Base-by-base conservation (phyloP, 1,140 invertebrate species). In the Drosophila paulistorum region DNA sequence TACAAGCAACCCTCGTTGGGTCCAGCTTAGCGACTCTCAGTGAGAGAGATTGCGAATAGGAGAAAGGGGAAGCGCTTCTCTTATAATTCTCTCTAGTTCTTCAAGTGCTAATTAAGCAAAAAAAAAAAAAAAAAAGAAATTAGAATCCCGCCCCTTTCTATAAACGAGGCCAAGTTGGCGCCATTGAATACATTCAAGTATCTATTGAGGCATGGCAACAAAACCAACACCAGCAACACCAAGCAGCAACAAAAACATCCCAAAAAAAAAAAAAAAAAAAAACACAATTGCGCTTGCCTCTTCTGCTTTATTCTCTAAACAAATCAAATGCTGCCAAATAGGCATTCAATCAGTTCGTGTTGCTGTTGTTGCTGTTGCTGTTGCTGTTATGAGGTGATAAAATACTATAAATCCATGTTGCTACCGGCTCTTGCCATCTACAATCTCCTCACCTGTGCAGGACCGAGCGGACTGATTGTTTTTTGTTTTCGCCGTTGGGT, bases 91-190 rank as follows among this genome's bases (percentile, higher is more conserved):
- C 17, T 48, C 23, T 42, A 41, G 64, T 74, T 85, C 81, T 87
- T 77, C 78, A 75, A 77, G 83, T 77, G 79, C 79, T 90, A 90
- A 90, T 86, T 86, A 86, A 86, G 76, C 72, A 85, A 90, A 85
- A 76, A 51, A 51, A 23, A 51, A 20, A 51, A 20, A 51, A 48
- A 20, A 9, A 48, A 48, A 7, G 11, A 48, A 48, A 48, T 11
- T 9, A 20, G 7, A 48, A 85, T 79, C 81, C 76, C 79, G 75
- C 81, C 79, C 69, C 45, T 51, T 23, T 65, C 30, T 72, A 71
- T 71, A 74, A 90, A 82, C 74, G 86, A 81, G 86, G 86, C 79
- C 86, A 90, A 90, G 74, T 77, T 90, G 86, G 86, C 86, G 86
- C 86, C 86, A 90, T 75, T 63, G 70, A 77, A 69, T 30, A 62